Evolutionary conservation across 1,140 invertebrate genomes (phyloP).

Genomic region (Pseudomyrmex gracilis): DNA sequence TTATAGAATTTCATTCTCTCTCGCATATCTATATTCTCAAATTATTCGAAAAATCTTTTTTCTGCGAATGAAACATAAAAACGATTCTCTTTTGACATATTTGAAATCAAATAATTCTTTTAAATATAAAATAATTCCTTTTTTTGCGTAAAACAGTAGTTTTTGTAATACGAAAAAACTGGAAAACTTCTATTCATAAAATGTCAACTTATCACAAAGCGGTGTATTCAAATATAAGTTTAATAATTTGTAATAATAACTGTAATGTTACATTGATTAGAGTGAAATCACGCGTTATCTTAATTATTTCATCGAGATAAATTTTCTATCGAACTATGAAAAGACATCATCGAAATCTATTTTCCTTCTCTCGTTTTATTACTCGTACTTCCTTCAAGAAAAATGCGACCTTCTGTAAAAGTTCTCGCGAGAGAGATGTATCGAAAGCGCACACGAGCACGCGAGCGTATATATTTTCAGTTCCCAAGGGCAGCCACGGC

Average conservation of each 20-base stretch:
- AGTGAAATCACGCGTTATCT: background rate
- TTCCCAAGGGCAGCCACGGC: background rate
- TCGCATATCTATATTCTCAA: too few species aligned
- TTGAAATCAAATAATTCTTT: background rate
- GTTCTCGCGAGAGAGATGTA: background rate
- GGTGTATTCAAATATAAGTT: too few species aligned
- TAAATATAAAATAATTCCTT: slow-evolving; percentile 10
- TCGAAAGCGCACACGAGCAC: background rate
- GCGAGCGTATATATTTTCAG: background rate
- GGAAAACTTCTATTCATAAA: background rate
- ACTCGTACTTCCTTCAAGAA: too few species aligned
- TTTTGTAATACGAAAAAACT: background rate
- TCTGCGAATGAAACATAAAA: too few species aligned
- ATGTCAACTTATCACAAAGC: too few species aligned
- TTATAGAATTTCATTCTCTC: background rate
- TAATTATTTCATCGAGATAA: background rate
- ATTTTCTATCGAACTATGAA: background rate
- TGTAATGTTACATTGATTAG: too few species aligned
- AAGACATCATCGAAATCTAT: background rate
- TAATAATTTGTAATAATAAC: background rate
- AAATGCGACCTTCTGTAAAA: too few species aligned
- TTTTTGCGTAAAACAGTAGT: background rate
- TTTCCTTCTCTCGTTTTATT: too few species aligned
- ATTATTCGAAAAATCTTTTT: too few species aligned
- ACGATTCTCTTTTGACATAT: too few species aligned